Evolutionary conservation across 2,888 invertebrate species (phyloP).

Genomic region (Eledone cirrhosa): DNA sequence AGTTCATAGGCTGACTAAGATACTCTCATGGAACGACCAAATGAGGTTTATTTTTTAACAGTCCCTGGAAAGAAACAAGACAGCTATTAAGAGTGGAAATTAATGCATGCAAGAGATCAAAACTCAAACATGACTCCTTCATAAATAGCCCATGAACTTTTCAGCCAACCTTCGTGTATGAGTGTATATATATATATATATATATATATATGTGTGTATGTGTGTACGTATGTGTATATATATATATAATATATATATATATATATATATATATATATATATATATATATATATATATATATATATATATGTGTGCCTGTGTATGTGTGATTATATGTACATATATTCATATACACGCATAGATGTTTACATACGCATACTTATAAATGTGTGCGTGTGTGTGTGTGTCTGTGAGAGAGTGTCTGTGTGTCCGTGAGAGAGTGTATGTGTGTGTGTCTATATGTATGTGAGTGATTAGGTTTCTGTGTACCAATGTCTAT

Average conservation of each 20-base stretch:
- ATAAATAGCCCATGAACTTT: no score
- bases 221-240: neutral
- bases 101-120: no score
- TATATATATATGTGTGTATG: neutral
- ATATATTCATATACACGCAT: neutral
- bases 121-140: no score
- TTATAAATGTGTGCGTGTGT: neutral
- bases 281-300: constrained; percentile 12
- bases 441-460: neutral
- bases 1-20: no score
- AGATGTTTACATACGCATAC: neutral
- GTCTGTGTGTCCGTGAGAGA: no score
- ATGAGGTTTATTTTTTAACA: no score
- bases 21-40: no score
- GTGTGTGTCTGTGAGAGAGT: no score
- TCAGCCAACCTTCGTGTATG: no score
- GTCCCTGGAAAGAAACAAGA: no score
- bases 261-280: neutral
- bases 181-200: neutral
- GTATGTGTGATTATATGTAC: neutral
- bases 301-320: neutral
- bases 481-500: neutral
- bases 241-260: neutral
- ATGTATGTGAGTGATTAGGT: neutral
- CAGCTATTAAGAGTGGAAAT: no score